These are phyloP conservation scores for Montipora cactus DNA, from an alignment of 64 coral and sea anemone species.

Conservation along the genomic window DNA sequence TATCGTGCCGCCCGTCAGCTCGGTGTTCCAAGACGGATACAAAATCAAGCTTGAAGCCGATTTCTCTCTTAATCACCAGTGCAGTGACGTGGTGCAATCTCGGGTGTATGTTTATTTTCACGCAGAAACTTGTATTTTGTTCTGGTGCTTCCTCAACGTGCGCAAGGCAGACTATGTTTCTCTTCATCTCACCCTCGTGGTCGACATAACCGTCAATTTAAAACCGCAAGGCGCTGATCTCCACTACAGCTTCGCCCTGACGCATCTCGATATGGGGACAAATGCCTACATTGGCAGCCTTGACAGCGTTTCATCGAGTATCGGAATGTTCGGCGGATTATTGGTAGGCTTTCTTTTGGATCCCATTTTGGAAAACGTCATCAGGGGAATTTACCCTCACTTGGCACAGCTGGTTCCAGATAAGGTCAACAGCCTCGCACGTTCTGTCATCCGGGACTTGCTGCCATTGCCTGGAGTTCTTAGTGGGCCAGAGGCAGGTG, in stretches of 20 bases:
- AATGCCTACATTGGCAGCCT: slow-evolving; percentile 30
- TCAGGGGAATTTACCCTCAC: neutral
- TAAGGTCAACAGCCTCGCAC: slow-evolving; percentile 20
- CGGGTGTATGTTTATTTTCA: slow-evolving; percentile 17
- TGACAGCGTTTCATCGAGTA: slow-evolving; percentile 24
- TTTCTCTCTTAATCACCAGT: slow-evolving; percentile 47
- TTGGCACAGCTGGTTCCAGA: neutral
- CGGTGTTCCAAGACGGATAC: slow-evolving; percentile 42
- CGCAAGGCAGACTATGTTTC: slow-evolving; percentile 2
- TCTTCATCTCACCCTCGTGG: neutral
- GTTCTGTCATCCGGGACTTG: neutral
- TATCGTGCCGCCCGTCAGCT: slow-evolving; percentile 18
- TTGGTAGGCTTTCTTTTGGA: slow-evolving; percentile 15
- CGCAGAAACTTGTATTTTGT: slow-evolving; percentile 36
- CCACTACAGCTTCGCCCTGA: slow-evolving; percentile 29
- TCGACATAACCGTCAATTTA: slow-evolving; percentile 17
- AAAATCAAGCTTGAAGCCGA: slow-evolving; percentile 36
- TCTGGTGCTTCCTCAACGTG: slow-evolving; percentile 43
- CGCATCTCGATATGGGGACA: slow-evolving; percentile 26
- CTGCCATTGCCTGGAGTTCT: slow-evolving; percentile 6
- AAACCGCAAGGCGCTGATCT: slow-evolving; percentile 7
- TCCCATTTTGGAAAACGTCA: neutral
- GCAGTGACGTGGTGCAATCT: slow-evolving; percentile 41
- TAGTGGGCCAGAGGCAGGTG: neutral
- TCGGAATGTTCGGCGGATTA: slow-evolving; percentile 13